Base-by-base conservation (phyloP, 2,113 vertebrate species). In the Mobula hypostoma region DNA sequence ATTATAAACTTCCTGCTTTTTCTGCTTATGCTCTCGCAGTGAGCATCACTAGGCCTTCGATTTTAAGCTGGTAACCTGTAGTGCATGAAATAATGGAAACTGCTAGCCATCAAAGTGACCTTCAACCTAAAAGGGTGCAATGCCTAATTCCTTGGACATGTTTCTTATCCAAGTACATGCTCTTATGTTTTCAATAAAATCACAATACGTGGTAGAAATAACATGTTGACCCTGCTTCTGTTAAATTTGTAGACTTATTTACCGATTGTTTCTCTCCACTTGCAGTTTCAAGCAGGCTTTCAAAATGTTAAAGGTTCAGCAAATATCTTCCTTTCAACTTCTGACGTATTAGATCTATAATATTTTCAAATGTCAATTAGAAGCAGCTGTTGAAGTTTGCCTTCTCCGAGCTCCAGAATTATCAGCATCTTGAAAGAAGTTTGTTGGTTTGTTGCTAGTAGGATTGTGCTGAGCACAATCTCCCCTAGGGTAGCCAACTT, bases 261-360 rank as follows among this genome's bases (percentile, higher is more conserved):
- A 17, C 61, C 32, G 5, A 90, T 90, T 8, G 32, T 29, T 90
- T 90, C 61, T n/a, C 58, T 66, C 29, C 56, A 29, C 27, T n/a
- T 79, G 77, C 77, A 79, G 12, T 14, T 17, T 40, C 17, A 5
- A 85, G 61, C 85, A 72, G 68, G 68, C 40, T 40, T 72, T 93
- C 32, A 72, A 93, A 92, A 93, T 66, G 68, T 68, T 5, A 93
- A 93, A 48, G 36, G 36, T 93, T 27, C 36, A 74, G 68, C 90
- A 93, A 40, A 72, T 72, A 21, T 72, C 74, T 93, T 72, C 90
- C 27, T 72, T 48, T 11, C 66, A 36, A 40, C n/a, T 40, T 48
- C 15, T 40, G 48, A 5, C 15, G 40, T 92, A 74, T 74, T 92
- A 27, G 24, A 36, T 48, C 68, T 48, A 61, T 32, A 29, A 24